These are phyloP conservation scores for Coptodon rendalli DNA, from an alignment of 2,113 vertebrate genomes.

Conservation along the genomic window DNA sequence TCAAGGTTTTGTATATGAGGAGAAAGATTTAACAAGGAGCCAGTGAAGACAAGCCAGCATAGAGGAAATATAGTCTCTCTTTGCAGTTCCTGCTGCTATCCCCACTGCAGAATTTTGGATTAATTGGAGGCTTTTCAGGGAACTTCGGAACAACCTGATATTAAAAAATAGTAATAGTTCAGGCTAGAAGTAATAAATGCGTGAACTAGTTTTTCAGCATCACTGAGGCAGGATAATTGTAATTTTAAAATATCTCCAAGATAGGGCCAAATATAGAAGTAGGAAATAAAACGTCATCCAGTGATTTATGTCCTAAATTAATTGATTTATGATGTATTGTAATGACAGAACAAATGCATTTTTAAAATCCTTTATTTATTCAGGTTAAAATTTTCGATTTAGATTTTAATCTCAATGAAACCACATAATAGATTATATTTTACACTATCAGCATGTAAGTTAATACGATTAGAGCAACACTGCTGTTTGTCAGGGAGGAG, in stretches of 20 bases:
- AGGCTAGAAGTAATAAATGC: not conserved
- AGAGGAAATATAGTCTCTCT: not conserved
- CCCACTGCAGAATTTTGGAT: not conserved
- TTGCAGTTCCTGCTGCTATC: not conserved
- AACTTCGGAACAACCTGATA: not conserved
- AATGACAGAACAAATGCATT: not conserved
- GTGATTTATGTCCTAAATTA: not conserved
- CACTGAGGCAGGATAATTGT: too few relatives aligned
- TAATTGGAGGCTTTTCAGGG: not conserved
- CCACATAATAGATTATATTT: not conserved
- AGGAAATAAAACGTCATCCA: not conserved
- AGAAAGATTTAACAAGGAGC: not conserved
- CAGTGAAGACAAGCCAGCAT: accelerated
- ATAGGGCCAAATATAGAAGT: not conserved
- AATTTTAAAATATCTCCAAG: too few relatives aligned
- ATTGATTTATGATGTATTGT: not conserved
- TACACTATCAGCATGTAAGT: not conserved
- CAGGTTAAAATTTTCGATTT: accelerated
- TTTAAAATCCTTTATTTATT: not conserved
- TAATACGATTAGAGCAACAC: not conserved
- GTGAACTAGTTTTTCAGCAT: not conserved
- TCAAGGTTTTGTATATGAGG: not conserved
- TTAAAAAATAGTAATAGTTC: not conserved
- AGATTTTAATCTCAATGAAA: not conserved
- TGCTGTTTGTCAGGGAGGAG: not conserved